Base-by-base conservation (phyloP, 2,113 vertebrate genomes). In the Ramphastos sulfuratus region DNA sequence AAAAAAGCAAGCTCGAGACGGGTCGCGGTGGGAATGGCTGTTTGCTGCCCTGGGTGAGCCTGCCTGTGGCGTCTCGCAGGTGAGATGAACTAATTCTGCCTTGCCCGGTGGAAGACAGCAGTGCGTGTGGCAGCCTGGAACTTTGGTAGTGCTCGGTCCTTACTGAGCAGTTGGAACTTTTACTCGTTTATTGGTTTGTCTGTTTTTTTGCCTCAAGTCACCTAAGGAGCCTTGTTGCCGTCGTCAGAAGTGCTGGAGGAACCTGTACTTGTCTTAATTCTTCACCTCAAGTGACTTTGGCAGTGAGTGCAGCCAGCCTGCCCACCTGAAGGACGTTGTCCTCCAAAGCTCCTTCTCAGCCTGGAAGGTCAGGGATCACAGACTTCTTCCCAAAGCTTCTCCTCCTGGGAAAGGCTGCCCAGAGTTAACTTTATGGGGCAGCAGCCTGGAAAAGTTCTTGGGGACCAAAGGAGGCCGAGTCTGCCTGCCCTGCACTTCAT, bases 391-490 rank as follows among this genome's bases (percentile, higher is more conserved):
- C 27, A 48, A 89, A 92, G 77, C 96, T 96, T 97, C 88, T 97
- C 24, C 0, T 74, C 93, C 89, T 83, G 96, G 94, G 84, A 97
- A 96, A 97, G 98, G 98, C 97, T 97, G 80, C 97, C 97, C 95
- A 96, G 88, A 95, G 81, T 97, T 98, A 95, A 95, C 98, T 99
- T 98, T 99, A 99, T 99, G 99, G 99, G 99, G 98, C 99, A 99
- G 97, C 99, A 99, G 99, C 99, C 99, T 98, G 99, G 98, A 97
- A 99, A 99, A 98, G 98, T 98, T 97, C 98, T 98, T 97, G 99
- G 99, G 97, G 99, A 99, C 98, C 99, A 99, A 96, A 98, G 99
- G 97, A 99, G 99, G 98, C 99, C 99, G n/a, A 99, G 99, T 98
- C 97, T 99, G 97, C 98, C 99, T 39, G 98, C 98, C 95, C 97